Conservation (phyloP, 2,113 vertebrate species). For the Cavia porcellus region DNA sequence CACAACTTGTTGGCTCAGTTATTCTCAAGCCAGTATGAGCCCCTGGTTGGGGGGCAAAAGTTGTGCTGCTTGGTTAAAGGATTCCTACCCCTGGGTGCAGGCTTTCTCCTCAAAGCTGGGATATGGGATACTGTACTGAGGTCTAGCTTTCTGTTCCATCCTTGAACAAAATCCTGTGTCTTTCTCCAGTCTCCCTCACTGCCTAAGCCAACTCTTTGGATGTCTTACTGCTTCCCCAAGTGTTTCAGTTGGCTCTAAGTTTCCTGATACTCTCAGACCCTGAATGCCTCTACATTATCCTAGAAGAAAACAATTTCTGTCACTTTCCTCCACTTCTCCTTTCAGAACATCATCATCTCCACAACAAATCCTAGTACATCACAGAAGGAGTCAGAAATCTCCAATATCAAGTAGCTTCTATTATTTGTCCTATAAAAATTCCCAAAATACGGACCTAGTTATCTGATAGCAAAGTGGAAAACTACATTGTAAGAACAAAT, state of each 20-base stretch:
- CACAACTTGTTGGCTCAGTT: not conserved
- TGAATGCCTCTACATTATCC: not conserved
- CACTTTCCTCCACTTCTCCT: not conserved
- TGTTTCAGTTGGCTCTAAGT: not conserved
- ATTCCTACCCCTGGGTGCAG: not conserved
- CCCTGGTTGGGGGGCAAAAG: not conserved
- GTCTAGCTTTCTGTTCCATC: not conserved
- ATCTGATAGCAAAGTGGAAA: not conserved
- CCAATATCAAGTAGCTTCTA: not conserved
- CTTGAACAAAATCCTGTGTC: not conserved
- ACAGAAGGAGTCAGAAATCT: not conserved
- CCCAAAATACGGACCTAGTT: not conserved
- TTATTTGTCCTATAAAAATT: not conserved
- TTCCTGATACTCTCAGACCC: not conserved
- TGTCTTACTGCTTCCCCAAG: too few species aligned
- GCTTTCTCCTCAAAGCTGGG: not conserved
- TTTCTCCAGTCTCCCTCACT: not conserved
- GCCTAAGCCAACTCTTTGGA: not conserved
- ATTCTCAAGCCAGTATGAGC: not conserved
- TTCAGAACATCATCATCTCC: not conserved
- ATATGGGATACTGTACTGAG: not conserved
- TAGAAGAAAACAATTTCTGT: not conserved
- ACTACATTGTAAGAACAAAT: not conserved
- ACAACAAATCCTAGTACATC: not conserved
- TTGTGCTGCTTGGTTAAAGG: not conserved